phyloP scores from a whole-genome alignment of 2,797 vertebrate genomes.

The Neosilurus hyrtlii region DNA sequence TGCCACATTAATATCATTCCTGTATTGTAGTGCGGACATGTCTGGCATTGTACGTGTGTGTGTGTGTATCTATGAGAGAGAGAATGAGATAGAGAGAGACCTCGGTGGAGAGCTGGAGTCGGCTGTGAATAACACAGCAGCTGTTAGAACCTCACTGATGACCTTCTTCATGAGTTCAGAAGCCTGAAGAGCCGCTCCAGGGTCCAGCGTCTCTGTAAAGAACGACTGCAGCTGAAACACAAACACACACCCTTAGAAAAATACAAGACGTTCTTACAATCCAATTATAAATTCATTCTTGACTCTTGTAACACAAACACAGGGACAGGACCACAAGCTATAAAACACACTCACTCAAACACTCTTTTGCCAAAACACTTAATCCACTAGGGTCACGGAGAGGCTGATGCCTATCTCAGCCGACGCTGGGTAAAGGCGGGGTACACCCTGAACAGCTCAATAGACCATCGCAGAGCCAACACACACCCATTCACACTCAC shows the following conservation, averaged over 20 bases:
- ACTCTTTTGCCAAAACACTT: too few species aligned
- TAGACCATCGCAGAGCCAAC: too few species aligned
- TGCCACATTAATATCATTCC: neutral
- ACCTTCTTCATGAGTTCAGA: slow-evolving; percentile 77
- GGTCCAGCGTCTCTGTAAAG: slow-evolving; percentile 78
- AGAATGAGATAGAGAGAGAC: slow-evolving; percentile 52
- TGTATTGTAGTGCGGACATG: neutral
- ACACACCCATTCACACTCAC: too few species aligned
- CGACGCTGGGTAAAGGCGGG: too few species aligned
- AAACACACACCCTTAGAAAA: slow-evolving; percentile 28
- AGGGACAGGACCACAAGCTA: neutral
- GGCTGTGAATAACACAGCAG: slow-evolving; percentile 70
- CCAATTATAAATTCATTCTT: neutral
- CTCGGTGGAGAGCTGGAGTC: slow-evolving; percentile 50
- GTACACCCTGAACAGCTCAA: too few species aligned
- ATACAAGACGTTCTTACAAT: neutral
- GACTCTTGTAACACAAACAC: neutral
- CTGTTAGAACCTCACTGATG: slow-evolving; percentile 78
- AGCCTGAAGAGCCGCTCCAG: slow-evolving; percentile 71
- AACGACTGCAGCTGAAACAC: slow-evolving; percentile 79
- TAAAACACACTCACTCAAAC: too few species aligned
- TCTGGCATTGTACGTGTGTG: neutral
- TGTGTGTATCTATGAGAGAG: slow-evolving; percentile 31
- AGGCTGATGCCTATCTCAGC: too few species aligned
- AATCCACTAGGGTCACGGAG: too few species aligned